Evolutionary conservation across 2,888 invertebrate genomes (phyloP).

Genomic region (Drosophila quinaria): DNA sequence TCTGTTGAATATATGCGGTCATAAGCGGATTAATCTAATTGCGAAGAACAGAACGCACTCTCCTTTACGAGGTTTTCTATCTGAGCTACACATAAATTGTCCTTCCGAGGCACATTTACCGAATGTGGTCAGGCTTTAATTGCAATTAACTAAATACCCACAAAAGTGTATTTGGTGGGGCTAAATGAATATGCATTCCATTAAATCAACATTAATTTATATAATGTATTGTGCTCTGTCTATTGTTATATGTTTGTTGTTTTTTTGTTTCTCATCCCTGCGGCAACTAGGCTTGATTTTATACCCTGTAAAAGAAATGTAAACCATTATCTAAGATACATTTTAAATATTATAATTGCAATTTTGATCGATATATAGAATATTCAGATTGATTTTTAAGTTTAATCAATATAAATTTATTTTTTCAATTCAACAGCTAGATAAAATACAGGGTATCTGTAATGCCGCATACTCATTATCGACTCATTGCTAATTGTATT

Average conservation of each 20-base stretch:
- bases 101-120: neutral
- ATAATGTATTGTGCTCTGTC: slow-evolving; percentile 70
- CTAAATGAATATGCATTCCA: slow-evolving; percentile 80
- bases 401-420: too few species aligned
- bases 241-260: slow-evolving; percentile 35
- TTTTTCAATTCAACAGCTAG: too few species aligned
- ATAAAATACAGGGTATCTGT: slow-evolving; percentile 9
- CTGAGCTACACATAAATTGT: slow-evolving; percentile 2
- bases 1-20: slow-evolving; percentile 21
- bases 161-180: slow-evolving; percentile 49
- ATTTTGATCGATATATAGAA: too few species aligned
- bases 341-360: neutral
- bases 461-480: neutral
- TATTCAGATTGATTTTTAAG: too few species aligned
- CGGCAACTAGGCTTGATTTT: neutral
- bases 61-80: slow-evolving; percentile 16
- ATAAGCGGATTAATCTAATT: slow-evolving; percentile 51
- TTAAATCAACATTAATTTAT: slow-evolving; percentile 81
- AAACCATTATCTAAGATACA: neutral
- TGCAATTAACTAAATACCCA: slow-evolving; percentile 79
- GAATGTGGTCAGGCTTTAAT: slow-evolving; percentile 54
- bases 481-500: slow-evolving; percentile 3
- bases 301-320: neutral
- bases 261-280: slow-evolving; percentile 7
- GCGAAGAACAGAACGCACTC: slow-evolving; percentile 3